Conservation (phyloP, 2,797 vertebrate genomes). For the Mus spretus region DNA sequence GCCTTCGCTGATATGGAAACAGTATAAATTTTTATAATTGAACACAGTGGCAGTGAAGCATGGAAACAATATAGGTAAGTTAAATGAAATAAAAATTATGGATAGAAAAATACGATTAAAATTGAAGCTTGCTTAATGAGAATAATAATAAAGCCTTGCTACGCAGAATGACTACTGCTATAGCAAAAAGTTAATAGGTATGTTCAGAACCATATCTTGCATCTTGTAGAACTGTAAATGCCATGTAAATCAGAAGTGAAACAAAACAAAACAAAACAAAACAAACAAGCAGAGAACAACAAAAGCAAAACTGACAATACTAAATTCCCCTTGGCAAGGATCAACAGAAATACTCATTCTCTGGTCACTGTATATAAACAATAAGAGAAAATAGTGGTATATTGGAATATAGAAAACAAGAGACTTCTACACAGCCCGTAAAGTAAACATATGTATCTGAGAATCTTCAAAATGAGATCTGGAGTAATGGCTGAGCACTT, state of each 20-base stretch:
- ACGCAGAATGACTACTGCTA: not conserved
- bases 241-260: not conserved
- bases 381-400: not conserved
- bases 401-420: conserved; percentile 9
- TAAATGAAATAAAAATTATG: conserved; percentile 3
- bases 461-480: not conserved
- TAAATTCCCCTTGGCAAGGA: not conserved
- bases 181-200: not conserved
- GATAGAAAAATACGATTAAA: not conserved
- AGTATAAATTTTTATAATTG: not conserved
- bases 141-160: not conserved
- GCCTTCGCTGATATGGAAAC: not conserved
- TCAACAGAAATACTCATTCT: not conserved
- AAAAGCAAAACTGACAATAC: not conserved
- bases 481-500: not conserved
- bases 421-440: not conserved
- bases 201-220: not conserved
- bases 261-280: not conserved
- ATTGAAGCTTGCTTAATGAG: not conserved
- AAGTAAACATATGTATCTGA: not conserved
- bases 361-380: not conserved
- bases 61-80: not conserved
- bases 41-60: not conserved
- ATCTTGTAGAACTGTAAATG: not conserved
- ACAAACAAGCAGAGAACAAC: not conserved